Percentiles rank a stretch among this genome's conserved stretches.
Evolutionary conservation across 1,140 invertebrate genomes (phyloP).

Genomic region (Heliconius hermathena): DNA sequence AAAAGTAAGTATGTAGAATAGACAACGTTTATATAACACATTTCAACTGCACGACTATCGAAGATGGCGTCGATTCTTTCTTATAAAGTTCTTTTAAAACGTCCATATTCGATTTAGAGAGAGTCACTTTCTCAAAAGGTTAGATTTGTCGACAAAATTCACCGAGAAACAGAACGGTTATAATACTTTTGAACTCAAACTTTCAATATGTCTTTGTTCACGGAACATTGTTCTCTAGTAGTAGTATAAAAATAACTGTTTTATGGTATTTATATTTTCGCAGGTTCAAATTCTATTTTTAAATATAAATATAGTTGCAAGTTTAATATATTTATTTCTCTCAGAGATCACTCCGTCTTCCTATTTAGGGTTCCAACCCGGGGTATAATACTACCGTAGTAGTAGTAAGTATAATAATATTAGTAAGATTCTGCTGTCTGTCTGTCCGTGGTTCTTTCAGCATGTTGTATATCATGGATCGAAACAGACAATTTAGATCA

Average conservation of each 20-base stretch:
- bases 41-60: neutral
- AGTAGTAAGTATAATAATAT: too few species aligned
- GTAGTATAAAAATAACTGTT: neutral
- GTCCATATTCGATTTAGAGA: slow-evolving; percentile 12
- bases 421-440: too few species aligned
- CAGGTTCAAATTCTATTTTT: too few species aligned
- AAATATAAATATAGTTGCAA: too few species aligned
- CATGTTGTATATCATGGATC: too few species aligned
- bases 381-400: too few species aligned
- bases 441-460: too few species aligned
- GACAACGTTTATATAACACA: neutral
- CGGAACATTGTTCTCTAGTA: neutral
- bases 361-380: too few species aligned
- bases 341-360: too few species aligned
- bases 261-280: too few species aligned
- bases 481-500: too few species aligned
- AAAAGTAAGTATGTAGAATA: neutral
- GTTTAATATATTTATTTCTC: too few species aligned
- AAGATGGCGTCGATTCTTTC: neutral
- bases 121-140: slow-evolving; percentile 15
- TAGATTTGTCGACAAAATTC: slow-evolving; percentile 12
- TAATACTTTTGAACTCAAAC: slow-evolving; percentile 8
- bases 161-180: slow-evolving; percentile 8
- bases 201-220: slow-evolving; percentile 12
- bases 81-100: neutral